Evolutionary conservation across 1,140 invertebrate genomes (phyloP).

Genomic region (Elymnias hypermnestra): DNA sequence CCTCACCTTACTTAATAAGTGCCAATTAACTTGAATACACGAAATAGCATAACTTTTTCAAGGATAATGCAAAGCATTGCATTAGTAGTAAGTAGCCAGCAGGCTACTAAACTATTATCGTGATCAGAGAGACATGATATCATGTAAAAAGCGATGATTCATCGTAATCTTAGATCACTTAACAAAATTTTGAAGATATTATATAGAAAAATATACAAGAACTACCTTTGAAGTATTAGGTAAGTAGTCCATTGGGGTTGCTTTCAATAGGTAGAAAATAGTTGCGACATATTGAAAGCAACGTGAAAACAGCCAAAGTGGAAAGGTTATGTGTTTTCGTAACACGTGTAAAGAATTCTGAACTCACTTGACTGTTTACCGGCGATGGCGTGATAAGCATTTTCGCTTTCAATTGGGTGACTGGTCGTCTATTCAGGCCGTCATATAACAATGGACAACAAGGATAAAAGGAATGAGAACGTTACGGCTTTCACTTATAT

Average conservation of each 20-base stretch:
- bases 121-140: too few relatives aligned
- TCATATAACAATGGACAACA: conserved; percentile 10
- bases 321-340: conserved; percentile 55
- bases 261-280: conserved; percentile 11
- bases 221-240: too few relatives aligned
- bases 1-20: too few relatives aligned
- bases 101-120: too few relatives aligned
- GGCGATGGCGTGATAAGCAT: conserved; percentile 67
- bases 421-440: conserved; percentile 55
- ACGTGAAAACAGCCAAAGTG: conserved; percentile 33
- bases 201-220: too few relatives aligned
- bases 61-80: too few relatives aligned
- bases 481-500: conserved; percentile 1
- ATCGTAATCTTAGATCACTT: too few relatives aligned
- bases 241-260: not conserved
- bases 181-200: too few relatives aligned
- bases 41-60: too few relatives aligned
- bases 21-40: too few relatives aligned
- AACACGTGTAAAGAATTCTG: conserved; percentile 45
- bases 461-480: conserved; percentile 1
- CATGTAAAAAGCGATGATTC: too few relatives aligned
- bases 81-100: too few relatives aligned
- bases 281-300: conserved; percentile 11
- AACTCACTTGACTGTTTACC: conserved; percentile 65
- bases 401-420: conserved; percentile 68